Percentiles rank a stretch among this genome's conserved stretches.
Evolutionary conservation across 35 echinoderm and acorn worm genomes (phyloP).

Genomic region (Heliocidaris tuberculata): DNA sequence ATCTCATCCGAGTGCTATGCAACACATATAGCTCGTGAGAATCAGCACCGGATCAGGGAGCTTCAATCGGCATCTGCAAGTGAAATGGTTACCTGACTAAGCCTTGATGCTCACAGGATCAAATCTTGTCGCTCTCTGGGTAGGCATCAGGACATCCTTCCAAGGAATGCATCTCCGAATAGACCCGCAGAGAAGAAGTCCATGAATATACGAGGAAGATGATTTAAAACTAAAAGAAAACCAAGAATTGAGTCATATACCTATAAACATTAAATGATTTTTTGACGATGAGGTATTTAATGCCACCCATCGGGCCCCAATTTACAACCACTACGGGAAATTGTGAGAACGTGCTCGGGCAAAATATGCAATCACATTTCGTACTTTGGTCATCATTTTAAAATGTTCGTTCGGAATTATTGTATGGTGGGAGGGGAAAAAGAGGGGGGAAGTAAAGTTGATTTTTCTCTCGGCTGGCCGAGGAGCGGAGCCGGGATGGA

Average conservation of each 20-base stretch:
- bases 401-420: constrained; percentile 24
- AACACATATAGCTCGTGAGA: not conserved
- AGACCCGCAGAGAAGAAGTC: not conserved
- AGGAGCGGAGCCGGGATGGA: not conserved
- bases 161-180: not conserved
- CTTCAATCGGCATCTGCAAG: not conserved
- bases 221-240: not conserved
- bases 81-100: not conserved
- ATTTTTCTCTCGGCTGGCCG: not conserved
- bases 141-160: not conserved
- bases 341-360: constrained; percentile 21
- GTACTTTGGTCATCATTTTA: constrained; percentile 37
- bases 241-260: not conserved
- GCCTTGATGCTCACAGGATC: not conserved
- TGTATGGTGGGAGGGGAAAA: not conserved
- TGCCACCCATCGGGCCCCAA: constrained; percentile 1
- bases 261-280: not conserved
- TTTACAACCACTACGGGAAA: constrained; percentile 36
- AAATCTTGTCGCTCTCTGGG: not conserved
- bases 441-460: not conserved
- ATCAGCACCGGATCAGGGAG: not conserved
- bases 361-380: constrained; percentile 53
- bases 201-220: not conserved
- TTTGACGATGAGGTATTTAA: not conserved
- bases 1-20: not conserved